These are phyloP conservation scores for Discoglossus pictus DNA, from an alignment of 2,797 vertebrate species.

Conservation along the genomic window DNA sequence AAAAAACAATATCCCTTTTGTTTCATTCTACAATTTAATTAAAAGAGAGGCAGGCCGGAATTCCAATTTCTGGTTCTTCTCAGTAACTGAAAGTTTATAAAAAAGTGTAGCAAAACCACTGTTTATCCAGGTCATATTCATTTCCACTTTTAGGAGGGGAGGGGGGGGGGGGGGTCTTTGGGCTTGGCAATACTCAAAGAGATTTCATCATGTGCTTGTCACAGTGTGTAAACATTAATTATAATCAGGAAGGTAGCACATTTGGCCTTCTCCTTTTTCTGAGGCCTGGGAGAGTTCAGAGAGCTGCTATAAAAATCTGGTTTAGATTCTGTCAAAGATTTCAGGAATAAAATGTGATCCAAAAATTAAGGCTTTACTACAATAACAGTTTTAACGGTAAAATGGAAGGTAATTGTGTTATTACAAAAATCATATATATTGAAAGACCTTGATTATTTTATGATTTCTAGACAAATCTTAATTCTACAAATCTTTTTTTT, in stretches of 20 bases:
- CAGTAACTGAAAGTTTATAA: constrained; percentile 58
- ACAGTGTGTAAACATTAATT: constrained; percentile 69
- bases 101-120: constrained; percentile 59
- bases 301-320: not conserved
- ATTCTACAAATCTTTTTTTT: too few relatives aligned
- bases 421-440: too few relatives aligned
- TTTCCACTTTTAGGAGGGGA: constrained; percentile 60
- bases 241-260: constrained; percentile 55
- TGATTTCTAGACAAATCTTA: too few relatives aligned
- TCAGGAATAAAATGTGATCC: not conserved
- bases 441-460: too few relatives aligned
- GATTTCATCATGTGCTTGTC: constrained; percentile 63
- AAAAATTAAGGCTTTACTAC: too few relatives aligned
- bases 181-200: constrained; percentile 59
- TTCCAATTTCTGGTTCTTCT: constrained; percentile 41
- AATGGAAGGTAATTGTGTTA: too few relatives aligned
- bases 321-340: not conserved
- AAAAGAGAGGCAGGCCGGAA: constrained; percentile 42
- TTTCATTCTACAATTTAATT: constrained; percentile 57
- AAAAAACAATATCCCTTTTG: constrained; percentile 41
- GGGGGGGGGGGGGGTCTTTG: constrained; percentile 46
- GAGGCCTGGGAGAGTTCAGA: constrained; percentile 35
- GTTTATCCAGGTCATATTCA: constrained; percentile 72
- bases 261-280: constrained; percentile 43
- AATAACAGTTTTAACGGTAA: too few relatives aligned